Base-by-base conservation (phyloP, 1,140 invertebrate species). In the Pseudobourletiella spinata region DNA sequence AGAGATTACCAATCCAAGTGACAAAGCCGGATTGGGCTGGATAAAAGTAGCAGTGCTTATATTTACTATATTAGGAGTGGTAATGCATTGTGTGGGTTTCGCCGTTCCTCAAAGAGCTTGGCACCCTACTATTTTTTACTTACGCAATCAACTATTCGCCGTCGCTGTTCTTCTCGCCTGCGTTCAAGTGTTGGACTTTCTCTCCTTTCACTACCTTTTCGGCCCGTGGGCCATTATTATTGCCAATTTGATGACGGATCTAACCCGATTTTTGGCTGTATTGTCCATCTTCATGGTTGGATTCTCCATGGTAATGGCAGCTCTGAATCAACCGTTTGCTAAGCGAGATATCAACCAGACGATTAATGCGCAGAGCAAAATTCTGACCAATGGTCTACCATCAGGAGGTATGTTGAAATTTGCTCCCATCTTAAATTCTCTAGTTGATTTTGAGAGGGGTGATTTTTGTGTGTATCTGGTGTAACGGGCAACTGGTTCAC, bases 201-300 rank as follows among this genome's bases (percentile, higher is more conserved):
- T 95, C 22, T 97, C 95, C 6, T 98, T 99, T 75, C 96, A 99
- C 78, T 92, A 99, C 77, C 80, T 99, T 0, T 99, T 99, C 73
- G 96, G 96, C 35, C 96, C 96, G 0, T 99, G 96, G 96, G 88
- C 88, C 18, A 91, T 91, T 65, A 91, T 91, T 72, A 91, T 91
- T 68, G 88, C 88, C 14, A 88, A 91, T 74, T 78, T 91, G 44
- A 88, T 91, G 69, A 91, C 91, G 76, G 87, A 98, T 77, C 79
- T 98, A 66, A 90, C 91, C 4, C 80, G 95, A 66, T 99, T 99
- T 77, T 80, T 99, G 58, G 95, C 95, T 24, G 95, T 99, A 8
- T 78, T 99, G 71, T 86, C 89, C 16, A 96, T 99, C 75, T 99
- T 99, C 77, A 90, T 99, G 65, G 88, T 95, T 73, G 96, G 96